phyloP scores from a whole-genome alignment of 2,797 vertebrate species.

The Pseudochaenichthys georgianus region DNA sequence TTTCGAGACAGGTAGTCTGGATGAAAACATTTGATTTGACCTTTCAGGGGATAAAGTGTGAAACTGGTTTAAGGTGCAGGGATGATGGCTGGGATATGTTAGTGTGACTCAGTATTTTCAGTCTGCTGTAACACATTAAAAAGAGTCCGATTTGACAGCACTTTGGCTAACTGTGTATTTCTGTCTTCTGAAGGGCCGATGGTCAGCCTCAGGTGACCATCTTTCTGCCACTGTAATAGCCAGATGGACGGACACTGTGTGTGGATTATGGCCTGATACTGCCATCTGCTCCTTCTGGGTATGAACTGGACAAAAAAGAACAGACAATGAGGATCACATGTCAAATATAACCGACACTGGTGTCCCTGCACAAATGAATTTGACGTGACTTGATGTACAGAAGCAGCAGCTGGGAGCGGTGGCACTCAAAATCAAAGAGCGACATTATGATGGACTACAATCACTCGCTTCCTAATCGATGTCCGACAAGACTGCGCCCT shows the following conservation, averaged over 20 bases:
- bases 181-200: constrained; percentile 44
- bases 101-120: constrained; percentile 15
- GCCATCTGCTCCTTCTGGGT: constrained; percentile 23
- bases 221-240: constrained; percentile 15
- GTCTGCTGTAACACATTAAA: constrained; percentile 5
- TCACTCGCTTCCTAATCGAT: constrained; percentile 20
- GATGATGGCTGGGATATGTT: background rate
- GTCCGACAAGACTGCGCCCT: constrained; percentile 17
- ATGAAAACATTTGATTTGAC: constrained; percentile 32
- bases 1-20: constrained; percentile 30
- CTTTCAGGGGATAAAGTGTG: constrained; percentile 33
- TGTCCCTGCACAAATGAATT: constrained; percentile 15
- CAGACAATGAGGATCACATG: constrained; percentile 28
- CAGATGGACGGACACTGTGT: constrained; percentile 17
- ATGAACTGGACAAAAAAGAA: constrained; percentile 38
- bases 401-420: background rate
- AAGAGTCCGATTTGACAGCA: background rate
- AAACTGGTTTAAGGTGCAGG: constrained; percentile 32
- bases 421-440: constrained; percentile 25
- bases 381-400: constrained; percentile 32
- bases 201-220: constrained; percentile 24
- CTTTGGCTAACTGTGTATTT: constrained; percentile 16
- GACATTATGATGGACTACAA: constrained; percentile 34
- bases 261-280: constrained; percentile 19
- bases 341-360: constrained; percentile 20